Conservation (phyloP, 2,888 invertebrate species). For the Acrobasis repandana region DNA sequence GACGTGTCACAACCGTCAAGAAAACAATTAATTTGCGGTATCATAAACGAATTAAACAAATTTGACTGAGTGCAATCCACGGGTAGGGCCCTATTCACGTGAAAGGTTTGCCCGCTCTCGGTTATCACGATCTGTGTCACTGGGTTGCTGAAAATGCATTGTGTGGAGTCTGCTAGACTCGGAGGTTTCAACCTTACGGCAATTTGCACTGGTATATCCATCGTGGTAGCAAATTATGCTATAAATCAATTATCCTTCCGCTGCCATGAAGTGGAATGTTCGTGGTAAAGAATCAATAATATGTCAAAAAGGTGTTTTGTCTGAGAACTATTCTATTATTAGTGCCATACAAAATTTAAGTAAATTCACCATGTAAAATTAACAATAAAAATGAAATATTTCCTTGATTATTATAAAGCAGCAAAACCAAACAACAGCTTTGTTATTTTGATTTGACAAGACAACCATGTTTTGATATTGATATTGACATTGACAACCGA, state of each 20-base stretch:
- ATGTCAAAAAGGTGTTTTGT: background rate
- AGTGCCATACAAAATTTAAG: background rate
- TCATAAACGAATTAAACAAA: conserved; percentile 85
- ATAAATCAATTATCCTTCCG: background rate
- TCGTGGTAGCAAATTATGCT: conserved; percentile 42
- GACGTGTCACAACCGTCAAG: conserved; percentile 90
- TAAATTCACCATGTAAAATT: background rate
- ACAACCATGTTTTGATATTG: too few species aligned
- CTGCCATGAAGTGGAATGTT: background rate
- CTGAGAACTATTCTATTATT: background rate
- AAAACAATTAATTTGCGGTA: conserved; percentile 86
- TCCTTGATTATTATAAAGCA: too few species aligned
- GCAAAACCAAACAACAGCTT: too few species aligned
- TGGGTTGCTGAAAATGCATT: conserved; percentile 84
- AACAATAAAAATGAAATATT: too few species aligned
- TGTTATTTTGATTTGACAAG: too few species aligned
- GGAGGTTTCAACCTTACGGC: conserved; percentile 86
- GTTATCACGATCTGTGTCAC: conserved; percentile 83
- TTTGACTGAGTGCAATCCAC: conserved; percentile 85
- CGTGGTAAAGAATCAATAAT: background rate
- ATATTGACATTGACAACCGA: too few species aligned
- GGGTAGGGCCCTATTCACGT: conserved; percentile 79
- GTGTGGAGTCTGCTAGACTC: conserved; percentile 78
- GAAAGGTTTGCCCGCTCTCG: conserved; percentile 83
- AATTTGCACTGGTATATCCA: conserved; percentile 89